These are phyloP conservation scores for Dicaeum eximium DNA, from an alignment of 2,113 vertebrate genomes.

Conservation along the genomic window DNA sequence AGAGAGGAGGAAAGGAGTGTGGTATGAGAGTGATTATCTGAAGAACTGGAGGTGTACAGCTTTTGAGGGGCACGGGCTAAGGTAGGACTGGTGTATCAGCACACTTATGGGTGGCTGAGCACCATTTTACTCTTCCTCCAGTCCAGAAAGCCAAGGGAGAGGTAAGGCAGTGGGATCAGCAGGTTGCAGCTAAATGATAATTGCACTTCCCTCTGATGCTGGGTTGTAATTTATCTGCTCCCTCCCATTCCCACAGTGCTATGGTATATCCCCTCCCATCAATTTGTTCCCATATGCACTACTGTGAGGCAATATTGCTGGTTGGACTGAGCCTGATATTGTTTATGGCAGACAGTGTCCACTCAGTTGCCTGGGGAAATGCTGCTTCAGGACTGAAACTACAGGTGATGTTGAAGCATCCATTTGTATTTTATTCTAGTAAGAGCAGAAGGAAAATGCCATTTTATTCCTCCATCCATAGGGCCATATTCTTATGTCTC, in stretches of 20 bases:
- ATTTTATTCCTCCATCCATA: neutral
- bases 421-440: neutral
- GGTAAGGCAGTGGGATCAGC: neutral
- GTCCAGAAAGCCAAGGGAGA: neutral
- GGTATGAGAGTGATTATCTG: neutral
- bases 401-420: neutral
- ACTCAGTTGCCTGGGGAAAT: neutral
- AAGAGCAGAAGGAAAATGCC: neutral
- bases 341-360: neutral
- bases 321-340: neutral
- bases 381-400: neutral
- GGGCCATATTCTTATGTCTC: neutral
- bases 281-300: slow-evolving; percentile 23
- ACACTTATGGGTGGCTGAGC: neutral
- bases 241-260: slow-evolving; percentile 28
- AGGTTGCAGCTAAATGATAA: neutral
- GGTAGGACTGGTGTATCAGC: neutral
- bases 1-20: neutral
- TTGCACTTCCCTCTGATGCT: neutral
- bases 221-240: slow-evolving; percentile 2
- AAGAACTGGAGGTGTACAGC: neutral
- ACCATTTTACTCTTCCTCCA: neutral
- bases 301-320: neutral
- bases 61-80: neutral
- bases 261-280: neutral